Evolutionary conservation across 2,113 vertebrate species (phyloP), one percentile per base, ranked within the genome.

Genomic region (Aldabrachelys gigantea): DNA sequence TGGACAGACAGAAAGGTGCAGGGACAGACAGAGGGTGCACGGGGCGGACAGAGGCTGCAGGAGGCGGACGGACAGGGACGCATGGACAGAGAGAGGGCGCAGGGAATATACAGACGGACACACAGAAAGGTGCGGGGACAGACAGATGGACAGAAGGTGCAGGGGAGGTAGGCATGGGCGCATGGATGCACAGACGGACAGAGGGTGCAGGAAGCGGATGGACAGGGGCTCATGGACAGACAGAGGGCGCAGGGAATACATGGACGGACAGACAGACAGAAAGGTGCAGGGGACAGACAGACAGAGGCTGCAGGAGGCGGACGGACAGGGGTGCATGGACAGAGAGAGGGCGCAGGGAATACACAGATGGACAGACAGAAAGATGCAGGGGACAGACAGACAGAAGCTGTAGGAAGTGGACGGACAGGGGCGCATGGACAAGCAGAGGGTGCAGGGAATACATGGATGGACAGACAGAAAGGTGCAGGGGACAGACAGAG

Each of bases 341-440:
- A n/a, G 14, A 69, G 35, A 27, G 65, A 69, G 57, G 57, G 17
- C 2, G 8, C 8, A 29, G 10, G 24, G 57, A 59, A 47, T 47
- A 96, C 97, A 49, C 59, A 62, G 59, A 62, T 5, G 44, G 44
- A 44, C 44, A 44, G 44, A 44, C 44, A 44, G 44, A 6, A 4
- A 93, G 53, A 19, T 54, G 19, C 98, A 9, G 98, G 97, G 35
- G 98, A 98, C 76, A 98, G 98, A 24, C 98, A 41, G 41, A 41
- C 41, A 41, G 41, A 41, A 4, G 41, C 41, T 41, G 41, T 4
- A 41, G 41, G 4, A 41, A 4, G 41, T 4, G 4, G 41, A 41
- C 41, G 41, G 41, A 41, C 41, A 41, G 41, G 41, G 41, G 41
- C 41, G 41, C 41, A 41, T 41, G 41, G 41, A 41, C 41, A 41